These are phyloP conservation scores for Camptogramma bilineatum DNA, from an alignment of 2,888 invertebrate species.

Conservation along the genomic window DNA sequence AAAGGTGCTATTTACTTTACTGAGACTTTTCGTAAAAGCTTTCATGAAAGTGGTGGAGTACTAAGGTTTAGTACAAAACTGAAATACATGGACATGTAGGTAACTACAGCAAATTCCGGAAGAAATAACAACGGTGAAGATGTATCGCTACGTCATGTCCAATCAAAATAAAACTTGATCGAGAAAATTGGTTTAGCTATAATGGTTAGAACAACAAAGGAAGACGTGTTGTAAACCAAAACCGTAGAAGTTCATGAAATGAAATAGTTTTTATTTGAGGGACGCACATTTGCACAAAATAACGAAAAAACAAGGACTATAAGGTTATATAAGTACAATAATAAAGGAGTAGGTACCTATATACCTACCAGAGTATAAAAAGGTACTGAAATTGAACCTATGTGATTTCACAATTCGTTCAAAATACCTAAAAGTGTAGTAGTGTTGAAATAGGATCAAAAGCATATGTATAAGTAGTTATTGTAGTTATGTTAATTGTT, in stretches of 20 bases:
- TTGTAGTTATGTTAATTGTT: conserved; percentile 37
- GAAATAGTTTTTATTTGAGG: neutral
- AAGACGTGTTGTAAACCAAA: neutral
- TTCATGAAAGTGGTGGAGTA: conserved; percentile 28
- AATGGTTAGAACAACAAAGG: neutral
- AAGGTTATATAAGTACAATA: too few species aligned
- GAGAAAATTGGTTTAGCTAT: conserved; percentile 2
- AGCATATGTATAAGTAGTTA: conserved; percentile 2
- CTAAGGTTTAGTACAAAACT: neutral
- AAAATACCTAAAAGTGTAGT: conserved; percentile 8
- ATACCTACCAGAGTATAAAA: too few species aligned
- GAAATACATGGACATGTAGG: neutral
- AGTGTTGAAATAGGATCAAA: conserved; percentile 17
- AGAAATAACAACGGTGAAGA: neutral
- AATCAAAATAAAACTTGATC: conserved; percentile 1
- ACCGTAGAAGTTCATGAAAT: neutral
- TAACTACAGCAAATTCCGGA: neutral
- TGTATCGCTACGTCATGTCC: neutral
- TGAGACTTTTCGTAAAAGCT: conserved; percentile 38
- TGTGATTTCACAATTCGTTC: neutral
- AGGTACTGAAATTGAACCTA: too few species aligned
- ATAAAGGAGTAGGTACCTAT: too few species aligned
- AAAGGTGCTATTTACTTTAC: conserved; percentile 46
- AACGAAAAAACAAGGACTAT: too few species aligned
- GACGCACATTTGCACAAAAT: too few species aligned